phyloP scores from a whole-genome alignment of 92 coral and sea anemone genomes.

The Porites divaricata region DNA sequence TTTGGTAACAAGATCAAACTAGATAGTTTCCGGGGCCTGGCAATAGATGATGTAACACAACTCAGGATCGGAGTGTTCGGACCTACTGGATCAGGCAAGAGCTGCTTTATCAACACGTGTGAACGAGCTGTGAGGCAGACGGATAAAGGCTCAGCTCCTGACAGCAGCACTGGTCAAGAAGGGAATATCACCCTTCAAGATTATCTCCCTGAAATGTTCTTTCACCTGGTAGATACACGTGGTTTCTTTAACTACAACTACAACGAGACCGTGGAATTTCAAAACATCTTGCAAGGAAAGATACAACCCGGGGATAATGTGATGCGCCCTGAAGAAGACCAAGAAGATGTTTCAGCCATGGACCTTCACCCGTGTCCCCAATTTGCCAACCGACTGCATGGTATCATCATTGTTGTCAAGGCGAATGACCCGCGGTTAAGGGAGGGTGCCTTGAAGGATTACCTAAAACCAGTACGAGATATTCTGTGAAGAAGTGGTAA shows the following conservation, averaged over 20 bases:
- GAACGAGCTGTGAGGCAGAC: constrained; percentile 56
- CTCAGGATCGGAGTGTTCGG: constrained; percentile 78
- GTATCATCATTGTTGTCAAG: constrained; percentile 59
- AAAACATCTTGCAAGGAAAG: constrained; percentile 57
- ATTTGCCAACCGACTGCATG: constrained; percentile 64
- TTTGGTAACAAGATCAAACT: constrained; percentile 63
- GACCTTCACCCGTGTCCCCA: neutral
- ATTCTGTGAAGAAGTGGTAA: constrained; percentile 53
- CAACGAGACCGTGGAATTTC: constrained; percentile 57
- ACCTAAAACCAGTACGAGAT: constrained; percentile 61
- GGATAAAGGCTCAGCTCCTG: constrained; percentile 60
- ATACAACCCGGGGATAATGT: constrained; percentile 59
- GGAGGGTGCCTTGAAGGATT: constrained; percentile 56
- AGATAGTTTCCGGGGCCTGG: constrained; percentile 65
- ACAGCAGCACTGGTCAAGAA: constrained; percentile 51
- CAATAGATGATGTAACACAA: constrained; percentile 60
- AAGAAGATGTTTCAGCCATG: neutral
- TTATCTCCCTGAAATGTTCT: constrained; percentile 62
- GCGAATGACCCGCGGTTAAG: constrained; percentile 62
- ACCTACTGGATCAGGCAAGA: constrained; percentile 75
- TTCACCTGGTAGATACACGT: constrained; percentile 68
- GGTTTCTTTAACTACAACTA: constrained; percentile 61
- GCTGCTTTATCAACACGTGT: constrained; percentile 72
- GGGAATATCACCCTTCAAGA: constrained; percentile 66
- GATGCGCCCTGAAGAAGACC: neutral